Conservation (phyloP, 1,140 invertebrate genomes). For the Drosophila teissieri region DNA sequence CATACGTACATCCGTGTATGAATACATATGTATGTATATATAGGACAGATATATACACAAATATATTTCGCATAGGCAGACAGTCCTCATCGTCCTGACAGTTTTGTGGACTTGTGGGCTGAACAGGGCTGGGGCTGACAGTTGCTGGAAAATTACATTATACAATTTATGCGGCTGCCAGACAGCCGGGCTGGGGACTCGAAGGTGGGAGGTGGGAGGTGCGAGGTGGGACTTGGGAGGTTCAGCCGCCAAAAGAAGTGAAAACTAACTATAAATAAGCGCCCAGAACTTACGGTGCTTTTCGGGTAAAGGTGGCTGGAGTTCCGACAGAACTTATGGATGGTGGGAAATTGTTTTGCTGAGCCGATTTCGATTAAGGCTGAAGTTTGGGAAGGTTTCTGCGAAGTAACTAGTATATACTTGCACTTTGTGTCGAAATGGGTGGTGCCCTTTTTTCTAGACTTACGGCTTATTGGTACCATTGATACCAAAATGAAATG, state of each 20-base stretch:
- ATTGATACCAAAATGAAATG: too few species aligned
- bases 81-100: constrained; percentile 71
- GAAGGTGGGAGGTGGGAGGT: neutral
- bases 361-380: constrained; percentile 46
- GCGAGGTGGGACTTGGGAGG: constrained; percentile 11
- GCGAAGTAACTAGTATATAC: neutral
- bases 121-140: constrained; percentile 37
- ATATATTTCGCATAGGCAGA: constrained; percentile 72
- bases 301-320: constrained; percentile 4
- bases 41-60: constrained; percentile 32
- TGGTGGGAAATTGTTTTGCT: constrained; percentile 33
- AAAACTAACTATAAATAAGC: constrained; percentile 54
- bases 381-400: constrained; percentile 21
- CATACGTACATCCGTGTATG: neutral
- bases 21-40: constrained; percentile 3
- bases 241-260: constrained; percentile 45
- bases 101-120: constrained; percentile 70
- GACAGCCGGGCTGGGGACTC: constrained; percentile 30
- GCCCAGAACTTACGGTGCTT: constrained; percentile 21
- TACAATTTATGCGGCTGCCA: constrained; percentile 81
- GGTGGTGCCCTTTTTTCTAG: neutral
- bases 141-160: constrained; percentile 78
- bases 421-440: neutral
- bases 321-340: constrained; percentile 34
- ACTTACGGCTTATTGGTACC: too few species aligned